Conservation (phyloP, 2,797 vertebrate genomes). For the Adrianichthys oophorus region DNA sequence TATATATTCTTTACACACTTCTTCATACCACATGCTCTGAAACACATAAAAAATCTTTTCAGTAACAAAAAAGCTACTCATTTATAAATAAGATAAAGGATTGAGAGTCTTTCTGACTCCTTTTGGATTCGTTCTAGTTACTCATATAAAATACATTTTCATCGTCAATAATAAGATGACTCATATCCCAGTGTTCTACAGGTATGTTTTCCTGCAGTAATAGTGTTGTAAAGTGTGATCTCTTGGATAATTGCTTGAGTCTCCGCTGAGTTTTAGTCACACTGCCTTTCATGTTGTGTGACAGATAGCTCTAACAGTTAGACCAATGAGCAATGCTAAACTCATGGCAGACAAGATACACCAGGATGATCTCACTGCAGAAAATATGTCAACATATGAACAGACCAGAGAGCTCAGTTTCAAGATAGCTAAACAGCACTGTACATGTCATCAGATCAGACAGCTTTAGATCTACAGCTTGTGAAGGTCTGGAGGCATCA, state of each 20-base stretch:
- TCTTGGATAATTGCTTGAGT: too few relatives aligned
- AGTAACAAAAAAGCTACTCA: too few relatives aligned
- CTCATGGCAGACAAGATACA: neutral
- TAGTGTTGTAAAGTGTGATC: neutral
- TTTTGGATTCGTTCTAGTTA: too few relatives aligned
- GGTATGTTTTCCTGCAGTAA: too few relatives aligned
- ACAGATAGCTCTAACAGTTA: conserved; percentile 20
- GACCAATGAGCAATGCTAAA: conserved; percentile 17
- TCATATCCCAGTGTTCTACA: neutral
- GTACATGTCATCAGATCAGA: conserved; percentile 18
- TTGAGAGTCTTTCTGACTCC: too few relatives aligned
- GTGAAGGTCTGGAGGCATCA: conserved; percentile 29
- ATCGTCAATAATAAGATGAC: neutral
- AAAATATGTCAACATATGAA: neutral
- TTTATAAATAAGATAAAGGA: too few relatives aligned
- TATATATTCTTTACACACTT: too few relatives aligned
- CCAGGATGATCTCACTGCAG: conserved; percentile 5
- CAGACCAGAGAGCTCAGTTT: conserved; percentile 6
- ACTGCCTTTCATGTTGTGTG: conserved; percentile 11
- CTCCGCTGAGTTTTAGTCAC: conserved; percentile 17
- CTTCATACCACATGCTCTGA: too few relatives aligned
- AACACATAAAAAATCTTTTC: too few relatives aligned
- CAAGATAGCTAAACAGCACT: conserved; percentile 16
- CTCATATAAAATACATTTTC: too few relatives aligned
- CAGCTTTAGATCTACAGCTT: conserved; percentile 20